These are phyloP conservation scores for Acronicta leporina DNA, from an alignment of 2,888 invertebrate genomes.

Conservation along the genomic window DNA sequence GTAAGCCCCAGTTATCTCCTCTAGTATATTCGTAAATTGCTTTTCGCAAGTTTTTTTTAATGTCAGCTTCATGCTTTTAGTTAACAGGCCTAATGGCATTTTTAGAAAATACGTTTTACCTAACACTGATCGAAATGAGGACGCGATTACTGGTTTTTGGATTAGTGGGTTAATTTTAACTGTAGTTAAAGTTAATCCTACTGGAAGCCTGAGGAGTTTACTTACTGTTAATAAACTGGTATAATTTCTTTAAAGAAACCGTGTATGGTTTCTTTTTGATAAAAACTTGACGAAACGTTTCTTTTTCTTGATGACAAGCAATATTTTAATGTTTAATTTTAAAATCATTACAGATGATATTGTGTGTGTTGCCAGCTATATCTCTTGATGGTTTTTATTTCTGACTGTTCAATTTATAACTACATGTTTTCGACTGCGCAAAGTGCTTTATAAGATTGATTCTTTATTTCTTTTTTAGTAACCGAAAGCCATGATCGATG, in stretches of 20 bases:
- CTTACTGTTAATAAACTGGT: constrained; percentile 19
- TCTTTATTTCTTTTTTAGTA: neutral
- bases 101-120: constrained; percentile 34
- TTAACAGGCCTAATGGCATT: constrained; percentile 38
- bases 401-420: constrained; percentile 21
- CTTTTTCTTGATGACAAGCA: constrained; percentile 23
- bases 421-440: constrained; percentile 10
- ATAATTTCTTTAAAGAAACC: constrained; percentile 2
- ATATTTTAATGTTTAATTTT: constrained; percentile 32
- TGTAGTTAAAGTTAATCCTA: constrained; percentile 29
- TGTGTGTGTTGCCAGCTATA: constrained; percentile 51
- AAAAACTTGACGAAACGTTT: constrained; percentile 13
- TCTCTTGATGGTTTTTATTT: constrained; percentile 56
- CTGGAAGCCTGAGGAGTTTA: constrained; percentile 34
- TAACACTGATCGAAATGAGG: constrained; percentile 47
- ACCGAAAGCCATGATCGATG: neutral
- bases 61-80: constrained; percentile 50
- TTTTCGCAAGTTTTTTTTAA: constrained; percentile 52
- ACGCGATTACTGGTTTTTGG: constrained; percentile 40
- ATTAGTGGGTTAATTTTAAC: constrained; percentile 30
- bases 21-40: constrained; percentile 32
- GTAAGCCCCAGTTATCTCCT: constrained; percentile 2
- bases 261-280: constrained; percentile 27
- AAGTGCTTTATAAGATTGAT: neutral
- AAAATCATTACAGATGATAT: constrained; percentile 59